Percentiles rank a stretch among this genome's conserved stretches.
phyloP scores from a whole-genome alignment of 64 coral and sea anemone species.

The Actinia tenebrosa region DNA sequence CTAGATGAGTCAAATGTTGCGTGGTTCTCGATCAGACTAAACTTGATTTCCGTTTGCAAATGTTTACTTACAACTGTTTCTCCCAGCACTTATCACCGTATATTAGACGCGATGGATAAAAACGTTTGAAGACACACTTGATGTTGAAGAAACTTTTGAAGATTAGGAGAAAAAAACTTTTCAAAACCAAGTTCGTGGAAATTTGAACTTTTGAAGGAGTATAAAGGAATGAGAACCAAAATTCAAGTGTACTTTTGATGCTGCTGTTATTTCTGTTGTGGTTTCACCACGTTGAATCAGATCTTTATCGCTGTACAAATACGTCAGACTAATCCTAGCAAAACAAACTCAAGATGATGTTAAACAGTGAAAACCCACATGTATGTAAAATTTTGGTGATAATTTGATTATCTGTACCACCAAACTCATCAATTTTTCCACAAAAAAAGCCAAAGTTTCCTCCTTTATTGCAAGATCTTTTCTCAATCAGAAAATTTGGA shows the following conservation, averaged over 20 bases:
- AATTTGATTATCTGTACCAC: background rate
- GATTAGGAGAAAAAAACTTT: no score
- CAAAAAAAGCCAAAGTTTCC: no score
- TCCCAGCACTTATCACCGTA: background rate
- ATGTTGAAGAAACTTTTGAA: no score
- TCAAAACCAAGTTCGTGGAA: no score
- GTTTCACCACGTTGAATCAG: background rate
- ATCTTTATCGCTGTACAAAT: background rate
- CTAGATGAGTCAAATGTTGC: background rate
- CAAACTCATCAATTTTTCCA: no score
- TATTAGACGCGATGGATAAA: background rate
- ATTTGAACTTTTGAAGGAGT: no score
- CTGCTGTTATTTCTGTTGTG: background rate
- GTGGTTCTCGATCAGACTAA: background rate
- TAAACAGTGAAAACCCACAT: background rate
- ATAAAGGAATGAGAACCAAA: no score
- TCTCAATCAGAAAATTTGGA: no score
- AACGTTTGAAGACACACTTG: no score
- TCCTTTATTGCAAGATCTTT: no score
- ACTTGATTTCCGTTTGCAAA: background rate
- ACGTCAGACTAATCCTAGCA: background rate
- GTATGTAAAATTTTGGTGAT: background rate
- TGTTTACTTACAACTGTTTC: background rate
- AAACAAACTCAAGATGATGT: conserved; percentile 7
- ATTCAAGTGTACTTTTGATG: background rate